Evolutionary conservation across 2,113 vertebrate species (phyloP).

Genomic region (Rhineura floridana): DNA sequence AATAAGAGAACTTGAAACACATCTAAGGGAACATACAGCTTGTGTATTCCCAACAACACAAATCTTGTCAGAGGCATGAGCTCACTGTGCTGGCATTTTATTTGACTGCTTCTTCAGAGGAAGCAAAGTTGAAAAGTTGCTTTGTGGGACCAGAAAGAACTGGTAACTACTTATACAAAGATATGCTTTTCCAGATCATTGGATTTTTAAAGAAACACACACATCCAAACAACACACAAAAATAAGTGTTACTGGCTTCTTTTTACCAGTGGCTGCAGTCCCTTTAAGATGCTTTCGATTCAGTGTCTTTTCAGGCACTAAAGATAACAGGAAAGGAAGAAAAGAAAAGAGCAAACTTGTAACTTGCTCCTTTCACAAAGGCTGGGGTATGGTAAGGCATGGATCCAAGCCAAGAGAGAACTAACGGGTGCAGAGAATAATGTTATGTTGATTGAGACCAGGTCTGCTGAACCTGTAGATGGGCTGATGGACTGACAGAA

Average conservation of each 20-base stretch:
- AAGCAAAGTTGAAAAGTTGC: constrained; percentile 31
- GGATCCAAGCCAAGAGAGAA: not conserved
- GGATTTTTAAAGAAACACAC: not conserved
- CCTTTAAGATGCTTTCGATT: constrained; percentile 28
- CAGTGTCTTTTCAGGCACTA: not conserved
- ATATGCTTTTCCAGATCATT: constrained; percentile 56
- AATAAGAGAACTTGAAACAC: constrained; percentile 45
- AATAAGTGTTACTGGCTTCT: constrained; percentile 41
- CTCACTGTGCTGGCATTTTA: constrained; percentile 35
- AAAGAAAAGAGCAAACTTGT: not conserved
- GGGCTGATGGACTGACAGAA: not conserved
- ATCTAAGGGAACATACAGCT: constrained; percentile 50
- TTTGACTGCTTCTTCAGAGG: not conserved
- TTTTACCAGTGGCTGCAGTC: constrained; percentile 4
- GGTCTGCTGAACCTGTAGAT: constrained; percentile 14
- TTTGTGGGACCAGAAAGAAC: constrained; percentile 42
- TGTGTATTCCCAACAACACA: constrained; percentile 56
- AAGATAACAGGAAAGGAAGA: fast-evolving
- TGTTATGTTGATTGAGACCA: not conserved
- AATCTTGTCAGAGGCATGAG: constrained; percentile 58
- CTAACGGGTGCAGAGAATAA: not conserved
- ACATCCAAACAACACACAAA: constrained; percentile 22
- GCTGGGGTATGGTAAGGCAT: not conserved
- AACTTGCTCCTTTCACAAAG: not conserved
- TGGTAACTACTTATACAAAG: constrained; percentile 50